phyloP scores from a whole-genome alignment of 23 tunicate genomes.

The Halocynthia roretzi region DNA sequence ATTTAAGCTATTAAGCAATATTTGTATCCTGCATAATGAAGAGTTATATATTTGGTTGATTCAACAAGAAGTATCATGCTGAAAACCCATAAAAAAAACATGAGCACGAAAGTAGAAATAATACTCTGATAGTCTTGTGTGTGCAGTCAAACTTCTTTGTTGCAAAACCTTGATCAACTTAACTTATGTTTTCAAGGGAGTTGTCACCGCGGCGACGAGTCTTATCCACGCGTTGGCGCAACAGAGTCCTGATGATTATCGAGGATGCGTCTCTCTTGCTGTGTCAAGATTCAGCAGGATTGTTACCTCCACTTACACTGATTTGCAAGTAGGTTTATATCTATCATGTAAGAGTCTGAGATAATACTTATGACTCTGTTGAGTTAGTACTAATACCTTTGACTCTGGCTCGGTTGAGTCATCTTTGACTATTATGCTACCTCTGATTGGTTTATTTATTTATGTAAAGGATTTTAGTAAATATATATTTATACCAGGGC shows the following conservation, averaged over 20 bases:
- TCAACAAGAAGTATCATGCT: too few species aligned
- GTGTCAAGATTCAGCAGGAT: constrained; percentile 82
- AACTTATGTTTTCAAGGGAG: constrained; percentile 44
- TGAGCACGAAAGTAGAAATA: too few species aligned
- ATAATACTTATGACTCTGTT: not conserved
- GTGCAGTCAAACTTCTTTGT: too few species aligned
- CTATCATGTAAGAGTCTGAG: not conserved
- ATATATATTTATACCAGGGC: not conserved
- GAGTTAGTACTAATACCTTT: too few species aligned
- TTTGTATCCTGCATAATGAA: too few species aligned
- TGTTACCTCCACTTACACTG: constrained; percentile 89
- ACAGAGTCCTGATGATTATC: constrained; percentile 82
- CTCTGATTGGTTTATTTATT: too few species aligned
- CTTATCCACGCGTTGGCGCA: constrained; percentile 87
- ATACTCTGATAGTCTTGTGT: too few species aligned
- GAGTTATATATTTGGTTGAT: too few species aligned
- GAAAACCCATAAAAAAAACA: too few species aligned
- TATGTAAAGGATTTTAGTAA: not conserved
- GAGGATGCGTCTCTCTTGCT: constrained; percentile 88
- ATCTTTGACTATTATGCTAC: too few species aligned
- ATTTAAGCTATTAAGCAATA: too few species aligned
- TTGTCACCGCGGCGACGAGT: constrained; percentile 93
- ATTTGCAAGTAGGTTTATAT: constrained; percentile 55
- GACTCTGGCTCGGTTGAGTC: too few species aligned
- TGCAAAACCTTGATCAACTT: not conserved